Evolutionary conservation across 2,888 invertebrate genomes (phyloP).

Genomic region (Aproaerema taeniolella): DNA sequence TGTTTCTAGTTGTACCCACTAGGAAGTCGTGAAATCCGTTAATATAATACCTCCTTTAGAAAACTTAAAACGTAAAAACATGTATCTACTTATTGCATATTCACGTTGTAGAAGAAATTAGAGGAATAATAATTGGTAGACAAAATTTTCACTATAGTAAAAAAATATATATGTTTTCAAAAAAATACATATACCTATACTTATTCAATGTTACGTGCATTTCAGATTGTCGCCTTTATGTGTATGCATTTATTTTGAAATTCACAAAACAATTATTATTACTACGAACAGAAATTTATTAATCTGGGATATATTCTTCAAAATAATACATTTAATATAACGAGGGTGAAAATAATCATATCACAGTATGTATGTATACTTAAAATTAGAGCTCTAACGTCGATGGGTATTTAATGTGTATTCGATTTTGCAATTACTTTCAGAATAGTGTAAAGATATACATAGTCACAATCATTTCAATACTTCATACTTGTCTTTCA

Average conservation of each 20-base stretch:
- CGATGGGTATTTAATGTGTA: conserved; percentile 48
- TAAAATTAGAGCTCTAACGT: conserved; percentile 40
- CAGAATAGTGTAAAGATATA: conserved; percentile 12
- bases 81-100: conserved; percentile 41
- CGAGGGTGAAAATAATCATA: conserved; percentile 65
- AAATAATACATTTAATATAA: too few relatives aligned
- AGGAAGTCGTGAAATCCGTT: too few relatives aligned
- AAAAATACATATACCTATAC: too few relatives aligned
- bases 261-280: too few relatives aligned
- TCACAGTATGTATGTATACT: conserved; percentile 66
- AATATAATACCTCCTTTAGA: too few relatives aligned
- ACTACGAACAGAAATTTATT: too few relatives aligned
- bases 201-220: conserved; percentile 27
- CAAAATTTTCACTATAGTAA: conserved; percentile 36
- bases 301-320: too few relatives aligned
- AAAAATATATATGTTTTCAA: conserved; percentile 17
- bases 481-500: too few relatives aligned
- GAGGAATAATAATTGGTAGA: conserved; percentile 49
- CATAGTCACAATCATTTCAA: too few relatives aligned
- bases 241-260: conserved; percentile 13
- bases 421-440: conserved; percentile 41
- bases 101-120: conserved; percentile 68
- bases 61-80: conserved; percentile 53
- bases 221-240: conserved; percentile 16
- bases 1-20: too few relatives aligned